phyloP scores from a whole-genome alignment of 2,888 invertebrate species.

The Lasioglossum leucozonium region DNA sequence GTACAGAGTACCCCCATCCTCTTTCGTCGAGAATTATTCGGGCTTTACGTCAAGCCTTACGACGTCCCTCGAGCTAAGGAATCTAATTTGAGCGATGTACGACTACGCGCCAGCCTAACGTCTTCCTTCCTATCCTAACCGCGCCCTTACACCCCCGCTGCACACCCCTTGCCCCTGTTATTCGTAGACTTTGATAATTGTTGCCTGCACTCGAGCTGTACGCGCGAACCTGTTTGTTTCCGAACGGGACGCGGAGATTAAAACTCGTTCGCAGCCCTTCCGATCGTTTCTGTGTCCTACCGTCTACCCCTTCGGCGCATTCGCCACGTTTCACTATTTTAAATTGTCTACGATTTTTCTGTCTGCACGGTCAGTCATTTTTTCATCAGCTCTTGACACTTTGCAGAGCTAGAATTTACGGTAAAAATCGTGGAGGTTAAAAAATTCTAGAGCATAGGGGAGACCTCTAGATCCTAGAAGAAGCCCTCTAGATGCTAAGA shows the following conservation, averaged over 20 bases:
- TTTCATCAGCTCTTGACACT: not conserved
- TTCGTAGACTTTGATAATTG: not conserved
- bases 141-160: not conserved
- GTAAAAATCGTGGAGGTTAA: not conserved
- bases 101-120: constrained; percentile 42
- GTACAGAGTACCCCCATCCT: constrained; percentile 63
- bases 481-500: too few species aligned
- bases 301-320: too few species aligned
- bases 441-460: too few species aligned
- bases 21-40: constrained; percentile 78
- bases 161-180: not conserved
- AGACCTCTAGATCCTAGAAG: too few species aligned
- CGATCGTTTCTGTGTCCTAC: too few species aligned
- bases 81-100: constrained; percentile 81
- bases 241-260: not conserved
- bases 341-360: too few species aligned
- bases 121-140: constrained; percentile 11
- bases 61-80: constrained; percentile 72
- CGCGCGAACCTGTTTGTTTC: not conserved
- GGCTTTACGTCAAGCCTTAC: constrained; percentile 79
- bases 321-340: too few species aligned
- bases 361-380: too few species aligned
- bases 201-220: not conserved
- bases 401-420: not conserved
- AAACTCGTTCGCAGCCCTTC: not conserved